phyloP scores from a whole-genome alignment of 2,797 vertebrate species.

The Micromesistius poutassou region DNA sequence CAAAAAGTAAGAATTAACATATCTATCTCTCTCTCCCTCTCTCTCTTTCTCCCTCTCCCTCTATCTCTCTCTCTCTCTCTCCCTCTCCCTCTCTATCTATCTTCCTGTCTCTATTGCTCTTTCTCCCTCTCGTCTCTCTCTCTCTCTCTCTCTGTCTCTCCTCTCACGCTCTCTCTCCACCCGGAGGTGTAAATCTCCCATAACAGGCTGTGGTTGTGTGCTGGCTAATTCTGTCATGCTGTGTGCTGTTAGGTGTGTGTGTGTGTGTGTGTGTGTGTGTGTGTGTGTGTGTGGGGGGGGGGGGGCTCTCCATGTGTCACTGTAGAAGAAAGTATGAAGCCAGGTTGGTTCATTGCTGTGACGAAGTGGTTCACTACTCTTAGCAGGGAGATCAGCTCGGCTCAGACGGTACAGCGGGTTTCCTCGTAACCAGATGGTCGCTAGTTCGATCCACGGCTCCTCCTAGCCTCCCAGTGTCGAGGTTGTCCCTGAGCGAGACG shows the following conservation, averaged over 20 bases:
- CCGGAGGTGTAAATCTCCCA: background rate
- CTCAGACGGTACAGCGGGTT: too few species aligned
- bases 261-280: too few species aligned
- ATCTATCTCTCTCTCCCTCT: background rate
- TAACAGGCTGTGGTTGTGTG: background rate
- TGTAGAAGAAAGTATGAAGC: too few species aligned
- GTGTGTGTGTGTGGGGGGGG: too few species aligned
- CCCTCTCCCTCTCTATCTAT: background rate
- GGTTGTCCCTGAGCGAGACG: too few species aligned
- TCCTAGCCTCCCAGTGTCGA: too few species aligned
- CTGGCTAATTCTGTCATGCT: background rate
- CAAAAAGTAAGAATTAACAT: background rate
- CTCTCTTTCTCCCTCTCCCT: background rate
- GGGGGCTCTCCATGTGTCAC: too few species aligned
- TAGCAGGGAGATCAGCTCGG: too few species aligned
- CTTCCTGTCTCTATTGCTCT: constrained; percentile 7
- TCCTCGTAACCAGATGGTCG: too few species aligned
- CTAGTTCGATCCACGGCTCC: too few species aligned
- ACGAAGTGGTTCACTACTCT: too few species aligned
- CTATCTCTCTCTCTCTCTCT: background rate
- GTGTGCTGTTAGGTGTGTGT: background rate
- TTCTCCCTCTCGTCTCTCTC: background rate
- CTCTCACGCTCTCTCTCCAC: background rate
- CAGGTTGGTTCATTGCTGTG: too few species aligned
- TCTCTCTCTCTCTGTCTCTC: background rate